Evolutionary conservation across 2,113 vertebrate genomes (phyloP).

Genomic region (Chionodraco myersi): DNA sequence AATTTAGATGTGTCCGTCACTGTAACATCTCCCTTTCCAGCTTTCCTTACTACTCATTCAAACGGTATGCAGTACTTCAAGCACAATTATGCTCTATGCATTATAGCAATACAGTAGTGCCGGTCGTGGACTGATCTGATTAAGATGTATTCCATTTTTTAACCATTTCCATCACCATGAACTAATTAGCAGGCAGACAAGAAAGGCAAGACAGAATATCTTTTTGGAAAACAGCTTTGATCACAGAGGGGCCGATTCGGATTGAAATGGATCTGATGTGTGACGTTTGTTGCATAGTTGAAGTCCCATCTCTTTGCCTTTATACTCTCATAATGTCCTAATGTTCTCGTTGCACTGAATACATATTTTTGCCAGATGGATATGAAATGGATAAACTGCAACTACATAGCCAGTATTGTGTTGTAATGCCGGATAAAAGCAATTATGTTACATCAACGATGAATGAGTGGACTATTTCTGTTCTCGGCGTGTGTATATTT

Average conservation of each 20-base stretch:
- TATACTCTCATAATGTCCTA: slow-evolving; percentile 15
- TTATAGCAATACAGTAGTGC: slow-evolving; percentile 68
- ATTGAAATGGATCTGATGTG: slow-evolving; percentile 30
- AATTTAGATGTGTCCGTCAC: background rate
- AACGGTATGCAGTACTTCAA: slow-evolving; percentile 64
- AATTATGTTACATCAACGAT: slow-evolving; percentile 33
- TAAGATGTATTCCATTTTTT: background rate
- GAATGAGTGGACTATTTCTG: slow-evolving; percentile 31
- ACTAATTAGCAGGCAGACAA: slow-evolving; percentile 47
- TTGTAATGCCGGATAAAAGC: slow-evolving; percentile 36
- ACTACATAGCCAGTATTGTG: slow-evolving; percentile 38
- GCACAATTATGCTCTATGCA: slow-evolving; percentile 76
- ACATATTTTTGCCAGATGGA: slow-evolving; percentile 32
- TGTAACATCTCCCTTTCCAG: background rate
- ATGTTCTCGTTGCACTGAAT: slow-evolving; percentile 38
- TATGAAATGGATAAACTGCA: slow-evolving; percentile 30
- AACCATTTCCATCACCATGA: slow-evolving; percentile 12
- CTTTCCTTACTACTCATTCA: slow-evolving; percentile 32
- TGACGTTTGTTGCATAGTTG: slow-evolving; percentile 18
- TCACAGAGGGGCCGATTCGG: background rate
- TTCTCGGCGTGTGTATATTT: slow-evolving; percentile 38
- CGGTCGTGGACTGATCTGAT: slow-evolving; percentile 27
- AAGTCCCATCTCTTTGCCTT: slow-evolving; percentile 26
- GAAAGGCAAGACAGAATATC: slow-evolving; percentile 15
- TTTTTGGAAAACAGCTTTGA: slow-evolving; percentile 24